Percentiles rank a stretch among this genome's conserved stretches.
These are phyloP conservation scores for Cerastis rubricosa DNA, from an alignment of 2,888 invertebrate species.

Conservation along the genomic window DNA sequence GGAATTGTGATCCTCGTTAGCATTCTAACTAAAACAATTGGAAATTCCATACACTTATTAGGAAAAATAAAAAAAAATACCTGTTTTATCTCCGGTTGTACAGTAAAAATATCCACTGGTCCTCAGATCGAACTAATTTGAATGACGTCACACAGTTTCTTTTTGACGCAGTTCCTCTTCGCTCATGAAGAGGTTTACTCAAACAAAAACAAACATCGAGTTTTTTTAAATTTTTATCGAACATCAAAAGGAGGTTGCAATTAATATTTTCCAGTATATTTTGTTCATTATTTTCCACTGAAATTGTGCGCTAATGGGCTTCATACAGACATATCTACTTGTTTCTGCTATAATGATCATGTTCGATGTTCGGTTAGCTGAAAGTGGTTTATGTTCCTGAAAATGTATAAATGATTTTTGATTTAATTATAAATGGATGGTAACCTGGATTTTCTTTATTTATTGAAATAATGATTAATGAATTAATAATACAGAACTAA, in stretches of 20 bases:
- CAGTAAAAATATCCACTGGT: no score
- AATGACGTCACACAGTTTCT: slow-evolving; percentile 26
- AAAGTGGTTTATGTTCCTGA: slow-evolving; percentile 37
- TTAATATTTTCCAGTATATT: slow-evolving; percentile 32
- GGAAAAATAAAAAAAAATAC: no score
- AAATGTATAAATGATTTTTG: not conserved
- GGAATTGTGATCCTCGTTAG: no score
- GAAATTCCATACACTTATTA: no score
- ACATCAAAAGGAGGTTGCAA: slow-evolving; percentile 22
- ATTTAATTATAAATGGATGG: slow-evolving; percentile 8
- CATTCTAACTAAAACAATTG: no score
- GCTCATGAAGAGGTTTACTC: slow-evolving; percentile 10
- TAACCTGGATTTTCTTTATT: not conserved
- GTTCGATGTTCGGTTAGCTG: slow-evolving; percentile 15
- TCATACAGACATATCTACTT: not conserved
- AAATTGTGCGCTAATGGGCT: slow-evolving; percentile 50
- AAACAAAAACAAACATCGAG: slow-evolving; percentile 2
- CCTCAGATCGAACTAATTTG: slow-evolving; percentile 5
- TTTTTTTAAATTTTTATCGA: slow-evolving; percentile 28
- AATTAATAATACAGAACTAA: not conserved
- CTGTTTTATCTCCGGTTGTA: no score
- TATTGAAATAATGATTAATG: not conserved
- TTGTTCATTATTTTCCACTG: slow-evolving; percentile 50
- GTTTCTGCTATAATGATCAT: slow-evolving; percentile 43
- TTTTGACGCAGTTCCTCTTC: not conserved